These are phyloP conservation scores for Channa maculata DNA, from an alignment of 2,113 vertebrate species.

Conservation along the genomic window DNA sequence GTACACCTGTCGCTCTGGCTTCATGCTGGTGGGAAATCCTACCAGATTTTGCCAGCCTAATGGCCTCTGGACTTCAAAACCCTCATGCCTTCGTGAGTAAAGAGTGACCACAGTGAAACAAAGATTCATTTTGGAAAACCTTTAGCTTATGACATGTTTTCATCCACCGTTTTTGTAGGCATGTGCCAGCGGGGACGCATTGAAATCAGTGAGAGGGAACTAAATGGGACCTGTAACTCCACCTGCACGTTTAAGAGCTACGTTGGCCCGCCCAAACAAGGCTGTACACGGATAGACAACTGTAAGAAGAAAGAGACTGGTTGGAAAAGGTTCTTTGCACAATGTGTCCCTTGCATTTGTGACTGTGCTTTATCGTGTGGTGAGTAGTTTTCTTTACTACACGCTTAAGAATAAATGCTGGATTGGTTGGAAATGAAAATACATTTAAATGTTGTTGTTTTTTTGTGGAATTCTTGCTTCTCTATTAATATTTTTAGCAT, in stretches of 20 bases:
- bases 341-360: conserved; percentile 84
- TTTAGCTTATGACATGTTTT: not conserved
- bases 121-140: not conserved
- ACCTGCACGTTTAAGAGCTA: conserved; percentile 80
- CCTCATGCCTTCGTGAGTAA: conserved; percentile 86
- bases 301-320: conserved; percentile 81
- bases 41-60: conserved; percentile 82
- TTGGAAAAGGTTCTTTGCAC: conserved; percentile 86
- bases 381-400: conserved; percentile 50
- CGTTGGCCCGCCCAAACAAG: conserved; percentile 71
- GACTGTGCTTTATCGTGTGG: conserved; percentile 85
- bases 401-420: not conserved
- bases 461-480: conserved; percentile 9
- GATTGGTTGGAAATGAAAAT: conserved; percentile 1
- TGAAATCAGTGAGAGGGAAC: conserved; percentile 83
- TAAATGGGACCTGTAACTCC: conserved; percentile 81
- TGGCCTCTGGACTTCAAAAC: conserved; percentile 85
- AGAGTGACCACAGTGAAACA: not conserved
- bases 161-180: conserved; percentile 65
- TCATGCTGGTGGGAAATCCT: conserved; percentile 83
- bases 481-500: conserved; percentile 41
- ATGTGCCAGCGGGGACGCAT: conserved; percentile 83
- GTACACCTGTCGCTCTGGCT: conserved; percentile 85
- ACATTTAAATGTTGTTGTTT: conserved; percentile 2
- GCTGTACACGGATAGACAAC: conserved; percentile 83